A percentile compares a stretch with the other conserved stretches of the same genome.
Evolutionary conservation across 2,888 invertebrate genomes (phyloP).

Genomic region (Dynastes hyllus): DNA sequence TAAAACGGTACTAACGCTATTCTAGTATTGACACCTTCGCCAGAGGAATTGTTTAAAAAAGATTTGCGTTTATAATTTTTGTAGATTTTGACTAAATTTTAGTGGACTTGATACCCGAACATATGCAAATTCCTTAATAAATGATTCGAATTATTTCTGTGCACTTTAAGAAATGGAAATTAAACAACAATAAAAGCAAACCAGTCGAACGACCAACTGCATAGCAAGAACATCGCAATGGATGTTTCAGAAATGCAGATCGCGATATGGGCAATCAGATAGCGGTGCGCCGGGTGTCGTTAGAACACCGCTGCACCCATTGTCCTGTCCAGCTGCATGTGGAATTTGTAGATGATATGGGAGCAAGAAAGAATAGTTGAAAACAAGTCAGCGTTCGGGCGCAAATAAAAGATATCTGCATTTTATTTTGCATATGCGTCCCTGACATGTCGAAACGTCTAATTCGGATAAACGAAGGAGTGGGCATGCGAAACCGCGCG

Average conservation of each 20-base stretch:
- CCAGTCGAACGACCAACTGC: conserved; percentile 9
- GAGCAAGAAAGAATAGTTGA: conserved; percentile 67
- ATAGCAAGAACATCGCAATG: conserved; percentile 47
- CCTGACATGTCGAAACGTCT: conserved; percentile 61
- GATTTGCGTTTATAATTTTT: too few relatives aligned
- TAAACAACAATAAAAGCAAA: conserved; percentile 46
- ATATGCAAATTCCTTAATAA: too few relatives aligned
- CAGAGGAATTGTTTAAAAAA: too few relatives aligned
- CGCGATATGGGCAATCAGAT: conserved; percentile 69
- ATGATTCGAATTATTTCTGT: background rate
- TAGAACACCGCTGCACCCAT: conserved; percentile 69
- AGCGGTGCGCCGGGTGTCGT: conserved; percentile 68
- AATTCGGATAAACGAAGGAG: conserved; percentile 37
- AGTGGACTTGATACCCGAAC: too few relatives aligned
- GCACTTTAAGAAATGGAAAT: conserved; percentile 22
- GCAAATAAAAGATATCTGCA: conserved; percentile 64
- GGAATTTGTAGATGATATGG: conserved; percentile 68
- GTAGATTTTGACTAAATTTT: too few relatives aligned
- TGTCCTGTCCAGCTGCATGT: conserved; percentile 69
- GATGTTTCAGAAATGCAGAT: conserved; percentile 65
- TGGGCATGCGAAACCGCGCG: background rate
- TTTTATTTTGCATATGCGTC: conserved; percentile 63
- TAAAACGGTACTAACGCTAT: too few relatives aligned
- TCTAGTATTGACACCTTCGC: too few relatives aligned
- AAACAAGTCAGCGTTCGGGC: conserved; percentile 64